A percentile compares a stretch with the other conserved stretches of the same genome.
Conservation (phyloP, 2,113 vertebrate genomes). For the Cololabis saira region DNA sequence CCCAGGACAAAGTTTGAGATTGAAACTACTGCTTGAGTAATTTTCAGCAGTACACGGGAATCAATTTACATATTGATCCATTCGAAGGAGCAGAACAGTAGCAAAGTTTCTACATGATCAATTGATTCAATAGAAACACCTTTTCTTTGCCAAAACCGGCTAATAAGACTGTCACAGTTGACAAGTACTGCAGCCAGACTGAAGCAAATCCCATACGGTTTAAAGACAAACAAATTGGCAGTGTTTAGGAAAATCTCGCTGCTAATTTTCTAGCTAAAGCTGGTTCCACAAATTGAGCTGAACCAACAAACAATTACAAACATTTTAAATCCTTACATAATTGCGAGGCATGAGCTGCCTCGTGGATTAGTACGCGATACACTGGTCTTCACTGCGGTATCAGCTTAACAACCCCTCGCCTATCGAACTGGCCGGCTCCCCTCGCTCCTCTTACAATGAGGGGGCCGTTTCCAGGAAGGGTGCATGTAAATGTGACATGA, state of each 20-base stretch:
- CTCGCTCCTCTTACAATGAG: slow-evolving; percentile 17
- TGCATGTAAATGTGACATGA: slow-evolving; percentile 78
- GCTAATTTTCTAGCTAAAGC: slow-evolving; percentile 74
- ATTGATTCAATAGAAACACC: slow-evolving; percentile 56
- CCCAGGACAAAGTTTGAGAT: slow-evolving; percentile 35
- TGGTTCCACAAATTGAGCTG: slow-evolving; percentile 75
- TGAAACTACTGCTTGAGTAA: slow-evolving; percentile 51
- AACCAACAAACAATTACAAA: slow-evolving; percentile 80
- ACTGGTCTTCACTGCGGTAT: slow-evolving; percentile 53
- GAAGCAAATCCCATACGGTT: slow-evolving; percentile 60
- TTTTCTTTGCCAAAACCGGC: slow-evolving; percentile 50
- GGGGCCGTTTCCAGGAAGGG: slow-evolving; percentile 41
- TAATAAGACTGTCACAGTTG: slow-evolving; percentile 59
- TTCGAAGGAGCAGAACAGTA: slow-evolving; percentile 41
- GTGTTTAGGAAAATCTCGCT: slow-evolving; percentile 70
- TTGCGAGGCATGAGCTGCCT: slow-evolving; percentile 69
- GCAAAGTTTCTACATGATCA: slow-evolving; percentile 49
- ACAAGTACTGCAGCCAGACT: slow-evolving; percentile 41
- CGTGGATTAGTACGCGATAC: slow-evolving; percentile 71
- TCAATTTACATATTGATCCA: slow-evolving; percentile 64
- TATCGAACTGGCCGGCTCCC: slow-evolving; percentile 20
- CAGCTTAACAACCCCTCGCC: slow-evolving; percentile 54
- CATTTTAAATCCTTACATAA: slow-evolving; percentile 78
- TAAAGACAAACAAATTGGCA: slow-evolving; percentile 69
- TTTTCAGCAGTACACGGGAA: slow-evolving; percentile 55